Conservation (phyloP, 2,888 invertebrate genomes). For the Dascillus cervinus region DNA sequence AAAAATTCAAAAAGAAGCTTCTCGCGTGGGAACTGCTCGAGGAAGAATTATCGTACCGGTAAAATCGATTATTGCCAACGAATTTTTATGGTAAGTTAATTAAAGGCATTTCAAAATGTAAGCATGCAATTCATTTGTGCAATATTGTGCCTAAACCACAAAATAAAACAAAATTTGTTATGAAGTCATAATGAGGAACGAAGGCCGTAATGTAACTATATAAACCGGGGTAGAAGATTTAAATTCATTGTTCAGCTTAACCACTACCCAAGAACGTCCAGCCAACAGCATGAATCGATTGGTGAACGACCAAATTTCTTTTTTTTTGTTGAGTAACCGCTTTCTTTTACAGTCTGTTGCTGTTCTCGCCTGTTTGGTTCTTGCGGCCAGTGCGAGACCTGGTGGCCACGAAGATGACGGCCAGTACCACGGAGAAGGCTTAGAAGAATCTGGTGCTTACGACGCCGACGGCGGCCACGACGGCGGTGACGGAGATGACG, state of each 20-base stretch:
- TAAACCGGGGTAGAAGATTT: constrained; percentile 16
- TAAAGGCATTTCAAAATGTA: no score
- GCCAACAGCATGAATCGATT: no score
- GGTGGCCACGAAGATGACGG: constrained; percentile 19
- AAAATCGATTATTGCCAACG: no score
- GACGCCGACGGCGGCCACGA: constrained; percentile 3
- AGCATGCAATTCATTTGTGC: no score
- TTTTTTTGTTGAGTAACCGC: no score
- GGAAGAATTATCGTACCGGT: no score
- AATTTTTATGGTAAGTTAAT: no score
- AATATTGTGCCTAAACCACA: neutral
- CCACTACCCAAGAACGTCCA: no score
- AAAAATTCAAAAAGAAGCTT: no score
- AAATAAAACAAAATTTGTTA: neutral
- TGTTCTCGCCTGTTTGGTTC: constrained; percentile 22
- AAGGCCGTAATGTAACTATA: constrained; percentile 23
- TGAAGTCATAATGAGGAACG: constrained; percentile 6
- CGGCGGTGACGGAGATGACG: constrained; percentile 25
- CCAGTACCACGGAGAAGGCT: constrained; percentile 15
- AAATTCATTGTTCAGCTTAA: neutral
- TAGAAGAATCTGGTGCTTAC: constrained; percentile 11
- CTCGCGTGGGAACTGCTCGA: no score
- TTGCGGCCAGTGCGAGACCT: constrained; percentile 19
- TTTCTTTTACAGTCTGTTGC: constrained; percentile 17
- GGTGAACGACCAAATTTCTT: no score